Conservation (phyloP, 2,113 vertebrate species). For the Oncorhynchus mykiss region DNA sequence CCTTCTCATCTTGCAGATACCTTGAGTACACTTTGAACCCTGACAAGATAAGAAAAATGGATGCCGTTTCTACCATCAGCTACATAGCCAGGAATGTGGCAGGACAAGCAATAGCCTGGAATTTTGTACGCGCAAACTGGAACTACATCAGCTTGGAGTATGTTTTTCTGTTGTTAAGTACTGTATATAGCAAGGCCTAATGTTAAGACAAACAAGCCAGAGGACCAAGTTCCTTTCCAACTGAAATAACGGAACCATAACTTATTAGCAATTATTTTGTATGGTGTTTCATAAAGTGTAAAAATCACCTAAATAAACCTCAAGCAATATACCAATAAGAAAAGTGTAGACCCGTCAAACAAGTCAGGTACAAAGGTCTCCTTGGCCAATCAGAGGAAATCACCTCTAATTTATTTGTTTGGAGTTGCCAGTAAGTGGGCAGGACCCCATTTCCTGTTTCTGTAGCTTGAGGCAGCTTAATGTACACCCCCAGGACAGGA, state of each 20-base stretch:
- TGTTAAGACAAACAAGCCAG: too few relatives aligned
- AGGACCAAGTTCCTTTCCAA: too few relatives aligned
- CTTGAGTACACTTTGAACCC: slow-evolving; percentile 82
- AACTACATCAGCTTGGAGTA: slow-evolving; percentile 72
- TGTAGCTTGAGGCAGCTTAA: too few relatives aligned
- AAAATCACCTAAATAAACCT: not conserved
- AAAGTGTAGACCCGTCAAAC: too few relatives aligned
- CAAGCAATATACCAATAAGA: not conserved
- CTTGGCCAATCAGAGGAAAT: slow-evolving; percentile 7
- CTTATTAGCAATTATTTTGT: not conserved
- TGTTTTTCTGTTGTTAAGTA: not conserved
- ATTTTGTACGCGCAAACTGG: slow-evolving; percentile 86
- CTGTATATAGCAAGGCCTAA: too few relatives aligned
- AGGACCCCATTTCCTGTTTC: too few relatives aligned
- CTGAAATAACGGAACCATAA: too few relatives aligned
- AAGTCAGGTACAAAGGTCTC: slow-evolving; percentile 19
- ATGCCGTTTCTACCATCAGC: slow-evolving; percentile 75
- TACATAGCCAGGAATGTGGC: slow-evolving; percentile 77
- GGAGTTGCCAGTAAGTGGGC: not conserved
- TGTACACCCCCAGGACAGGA: too few relatives aligned
- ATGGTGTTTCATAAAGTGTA: not conserved
- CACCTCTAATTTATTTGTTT: not conserved
- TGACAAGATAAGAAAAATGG: slow-evolving; percentile 80
- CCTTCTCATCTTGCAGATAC: slow-evolving; percentile 74
- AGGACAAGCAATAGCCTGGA: slow-evolving; percentile 85